These are phyloP conservation scores for Platorchestia sp. DNA, from an alignment of 1,140 invertebrate species.

Conservation along the genomic window DNA sequence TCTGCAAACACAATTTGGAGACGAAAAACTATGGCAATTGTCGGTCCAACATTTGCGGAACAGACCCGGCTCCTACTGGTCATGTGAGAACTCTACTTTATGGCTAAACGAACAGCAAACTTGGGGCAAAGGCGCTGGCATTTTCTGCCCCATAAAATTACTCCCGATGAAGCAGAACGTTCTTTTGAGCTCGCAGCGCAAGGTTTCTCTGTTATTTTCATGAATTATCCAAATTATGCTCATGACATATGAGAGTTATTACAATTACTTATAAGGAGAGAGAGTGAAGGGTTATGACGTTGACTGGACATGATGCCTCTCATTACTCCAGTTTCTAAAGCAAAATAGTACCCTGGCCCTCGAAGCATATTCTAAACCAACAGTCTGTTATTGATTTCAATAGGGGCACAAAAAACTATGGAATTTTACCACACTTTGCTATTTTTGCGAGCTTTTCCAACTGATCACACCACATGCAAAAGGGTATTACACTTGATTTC, in stretches of 20 bases:
- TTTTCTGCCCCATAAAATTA: constrained; percentile 1
- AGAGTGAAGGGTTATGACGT: background rate
- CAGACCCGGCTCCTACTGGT: background rate
- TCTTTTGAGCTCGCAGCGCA: background rate
- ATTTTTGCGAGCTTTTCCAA: too few relatives aligned
- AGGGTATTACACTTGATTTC: background rate
- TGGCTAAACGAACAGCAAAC: background rate
- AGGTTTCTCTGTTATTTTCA: background rate
- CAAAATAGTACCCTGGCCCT: background rate
- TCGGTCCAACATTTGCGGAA: background rate
- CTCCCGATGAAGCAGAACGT: background rate
- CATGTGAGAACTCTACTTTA: background rate
- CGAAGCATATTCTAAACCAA: background rate
- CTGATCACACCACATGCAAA: background rate
- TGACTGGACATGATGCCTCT: background rate
- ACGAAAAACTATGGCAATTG: background rate
- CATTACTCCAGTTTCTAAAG: background rate
- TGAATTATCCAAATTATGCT: background rate
- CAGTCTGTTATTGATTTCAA: background rate
- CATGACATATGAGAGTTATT: background rate
- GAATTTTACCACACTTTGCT: background rate
- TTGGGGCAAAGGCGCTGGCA: background rate
- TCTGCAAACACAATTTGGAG: background rate
- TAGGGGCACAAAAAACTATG: background rate
- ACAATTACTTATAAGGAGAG: background rate